Conservation (phyloP, 1,140 invertebrate genomes). For the Lamellibrachia luymesi region DNA sequence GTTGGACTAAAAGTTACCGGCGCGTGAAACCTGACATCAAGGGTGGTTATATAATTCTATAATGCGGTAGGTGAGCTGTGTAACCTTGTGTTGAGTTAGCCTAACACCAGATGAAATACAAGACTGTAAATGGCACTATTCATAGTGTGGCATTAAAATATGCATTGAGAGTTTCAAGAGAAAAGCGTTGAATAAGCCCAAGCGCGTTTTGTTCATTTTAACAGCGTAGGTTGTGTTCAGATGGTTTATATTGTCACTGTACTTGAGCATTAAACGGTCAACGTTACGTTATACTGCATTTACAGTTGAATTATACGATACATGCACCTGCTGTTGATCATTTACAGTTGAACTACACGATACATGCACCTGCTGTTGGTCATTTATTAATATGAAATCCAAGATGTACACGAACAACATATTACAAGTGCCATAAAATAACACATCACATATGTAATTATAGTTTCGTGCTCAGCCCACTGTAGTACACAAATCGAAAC, state of each 20-base stretch:
- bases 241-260: neutral
- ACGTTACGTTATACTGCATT: neutral
- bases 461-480: neutral
- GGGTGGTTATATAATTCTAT: no score
- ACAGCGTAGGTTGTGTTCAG: neutral
- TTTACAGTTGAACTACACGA: no score
- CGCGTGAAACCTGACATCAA: neutral
- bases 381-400: neutral
- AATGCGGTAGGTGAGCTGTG: no score
- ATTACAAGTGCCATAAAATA: neutral
- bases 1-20: neutral
- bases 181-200: neutral
- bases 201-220: no score
- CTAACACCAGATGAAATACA: no score
- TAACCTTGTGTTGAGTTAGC: no score
- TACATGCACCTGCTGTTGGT: neutral
- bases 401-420: neutral
- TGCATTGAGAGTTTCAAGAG: neutral
- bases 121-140: no score
- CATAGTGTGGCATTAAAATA: no score
- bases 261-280: neutral
- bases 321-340: no score
- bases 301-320: neutral
- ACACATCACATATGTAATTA: neutral
- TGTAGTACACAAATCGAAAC: no score